Evolutionary conservation across 2,797 vertebrate genomes (phyloP).

Genomic region (Poecile montanus): DNA sequence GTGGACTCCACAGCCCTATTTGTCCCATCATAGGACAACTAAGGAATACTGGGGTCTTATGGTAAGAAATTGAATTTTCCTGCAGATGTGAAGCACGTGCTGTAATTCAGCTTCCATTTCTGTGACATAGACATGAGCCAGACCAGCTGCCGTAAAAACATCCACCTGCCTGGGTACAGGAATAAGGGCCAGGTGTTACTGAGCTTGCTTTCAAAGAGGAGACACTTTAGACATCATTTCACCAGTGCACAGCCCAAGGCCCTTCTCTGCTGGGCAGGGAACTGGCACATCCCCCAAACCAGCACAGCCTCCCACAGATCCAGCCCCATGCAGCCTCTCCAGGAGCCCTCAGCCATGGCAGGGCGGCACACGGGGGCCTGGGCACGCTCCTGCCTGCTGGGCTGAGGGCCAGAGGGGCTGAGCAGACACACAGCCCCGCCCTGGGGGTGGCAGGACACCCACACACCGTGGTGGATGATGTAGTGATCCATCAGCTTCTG

Average conservation of each 20-base stretch:
- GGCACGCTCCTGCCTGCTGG: not conserved
- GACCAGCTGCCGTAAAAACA: not conserved
- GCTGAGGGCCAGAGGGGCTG: not conserved
- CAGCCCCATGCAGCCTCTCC: not conserved
- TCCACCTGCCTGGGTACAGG: not conserved
- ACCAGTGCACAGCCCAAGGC: not conserved
- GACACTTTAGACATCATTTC: not conserved
- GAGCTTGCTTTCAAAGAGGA: not conserved
- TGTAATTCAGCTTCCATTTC: not conserved
- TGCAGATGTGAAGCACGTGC: not conserved
- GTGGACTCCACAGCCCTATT: not conserved
- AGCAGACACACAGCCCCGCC: not conserved
- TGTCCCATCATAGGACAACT: not conserved
- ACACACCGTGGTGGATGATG: slow-evolving; percentile 88
- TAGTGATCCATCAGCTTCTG: slow-evolving; percentile 89
- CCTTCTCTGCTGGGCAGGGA: not conserved
- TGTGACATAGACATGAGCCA: not conserved
- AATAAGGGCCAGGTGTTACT: not conserved
- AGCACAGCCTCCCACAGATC: not conserved
- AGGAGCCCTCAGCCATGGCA: not conserved
- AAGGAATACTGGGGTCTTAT: accelerated
- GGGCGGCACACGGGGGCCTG: not conserved
- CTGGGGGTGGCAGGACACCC: not conserved
- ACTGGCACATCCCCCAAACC: not conserved
- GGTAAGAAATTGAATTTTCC: not conserved